phyloP scores from a whole-genome alignment of 2,888 invertebrate genomes.

The Plutella xylostella region DNA sequence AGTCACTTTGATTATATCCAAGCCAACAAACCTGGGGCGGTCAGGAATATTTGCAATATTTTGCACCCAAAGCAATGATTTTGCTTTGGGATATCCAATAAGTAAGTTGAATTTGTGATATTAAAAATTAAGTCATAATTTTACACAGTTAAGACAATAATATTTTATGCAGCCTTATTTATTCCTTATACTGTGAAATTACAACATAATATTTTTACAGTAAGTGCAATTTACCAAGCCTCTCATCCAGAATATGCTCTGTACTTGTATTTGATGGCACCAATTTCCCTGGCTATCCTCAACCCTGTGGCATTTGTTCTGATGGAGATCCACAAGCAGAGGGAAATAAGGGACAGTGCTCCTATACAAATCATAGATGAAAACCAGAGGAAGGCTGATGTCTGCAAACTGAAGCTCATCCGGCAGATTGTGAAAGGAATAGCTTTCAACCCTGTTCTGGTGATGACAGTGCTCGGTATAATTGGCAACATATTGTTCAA shows the following conservation, averaged over 20 bases:
- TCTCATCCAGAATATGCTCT: constrained; percentile 91
- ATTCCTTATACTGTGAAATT: not conserved
- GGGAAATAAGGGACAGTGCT: constrained; percentile 32
- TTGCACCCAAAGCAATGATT: constrained; percentile 97
- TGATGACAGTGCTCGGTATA: constrained; percentile 94
- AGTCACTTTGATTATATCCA: constrained; percentile 82
- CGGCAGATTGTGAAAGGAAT: constrained; percentile 76
- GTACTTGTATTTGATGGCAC: constrained; percentile 93
- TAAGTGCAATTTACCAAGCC: constrained; percentile 85
- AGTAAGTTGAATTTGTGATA: constrained; percentile 70
- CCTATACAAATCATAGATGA: constrained; percentile 24
- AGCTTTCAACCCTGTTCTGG: constrained; percentile 87
- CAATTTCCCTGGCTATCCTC: constrained; percentile 90
- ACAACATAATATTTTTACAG: constrained; percentile 52
- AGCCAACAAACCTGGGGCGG: constrained; percentile 84
- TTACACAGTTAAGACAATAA: no score
- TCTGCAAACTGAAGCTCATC: constrained; percentile 41
- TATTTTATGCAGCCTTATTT: no score
- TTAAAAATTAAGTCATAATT: not conserved
- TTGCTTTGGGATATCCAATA: constrained; percentile 96
- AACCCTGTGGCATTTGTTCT: constrained; percentile 93
- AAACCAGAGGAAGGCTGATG: constrained; percentile 26
- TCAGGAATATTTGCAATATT: constrained; percentile 95
- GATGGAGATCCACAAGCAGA: constrained; percentile 83
- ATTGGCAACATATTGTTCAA: constrained; percentile 85